Conservation (phyloP, 2,113 vertebrate genomes). For the Cephalopterus ornatus region DNA sequence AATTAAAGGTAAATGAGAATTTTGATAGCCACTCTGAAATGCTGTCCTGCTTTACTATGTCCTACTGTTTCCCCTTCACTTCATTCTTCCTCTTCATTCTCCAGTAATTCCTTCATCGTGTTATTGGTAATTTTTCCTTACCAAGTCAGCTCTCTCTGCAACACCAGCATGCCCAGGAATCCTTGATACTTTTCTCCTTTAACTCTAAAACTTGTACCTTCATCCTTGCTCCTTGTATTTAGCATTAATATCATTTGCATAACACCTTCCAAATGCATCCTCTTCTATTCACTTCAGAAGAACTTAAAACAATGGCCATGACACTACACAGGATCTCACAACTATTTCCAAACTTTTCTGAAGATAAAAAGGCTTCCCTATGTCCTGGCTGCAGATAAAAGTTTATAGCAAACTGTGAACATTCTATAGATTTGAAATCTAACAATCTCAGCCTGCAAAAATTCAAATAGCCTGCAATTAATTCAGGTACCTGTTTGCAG, state of each 20-base stretch:
- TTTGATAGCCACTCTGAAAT: background rate
- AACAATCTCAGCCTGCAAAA: background rate
- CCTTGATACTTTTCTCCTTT: background rate
- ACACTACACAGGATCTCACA: background rate
- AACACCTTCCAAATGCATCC: background rate
- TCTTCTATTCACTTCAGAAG: background rate
- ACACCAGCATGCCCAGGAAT: background rate
- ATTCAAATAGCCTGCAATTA: background rate
- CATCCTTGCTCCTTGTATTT: background rate
- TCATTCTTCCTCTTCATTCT: background rate
- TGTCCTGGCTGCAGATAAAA: background rate
- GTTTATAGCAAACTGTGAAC: background rate
- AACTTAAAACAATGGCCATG: background rate
- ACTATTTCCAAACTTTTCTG: background rate
- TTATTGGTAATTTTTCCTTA: background rate
- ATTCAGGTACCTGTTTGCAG: constrained; percentile 86
- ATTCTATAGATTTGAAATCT: background rate
- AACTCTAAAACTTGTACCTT: background rate
- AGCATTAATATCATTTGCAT: background rate
- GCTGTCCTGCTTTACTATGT: rapidly evolving
- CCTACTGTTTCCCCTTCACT: background rate
- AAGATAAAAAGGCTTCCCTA: background rate
- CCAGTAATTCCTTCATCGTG: background rate
- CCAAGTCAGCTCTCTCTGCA: background rate
- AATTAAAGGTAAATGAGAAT: background rate